These are phyloP conservation scores for Ceyx margarethae DNA, from an alignment of 2,113 vertebrate genomes.

Conservation along the genomic window DNA sequence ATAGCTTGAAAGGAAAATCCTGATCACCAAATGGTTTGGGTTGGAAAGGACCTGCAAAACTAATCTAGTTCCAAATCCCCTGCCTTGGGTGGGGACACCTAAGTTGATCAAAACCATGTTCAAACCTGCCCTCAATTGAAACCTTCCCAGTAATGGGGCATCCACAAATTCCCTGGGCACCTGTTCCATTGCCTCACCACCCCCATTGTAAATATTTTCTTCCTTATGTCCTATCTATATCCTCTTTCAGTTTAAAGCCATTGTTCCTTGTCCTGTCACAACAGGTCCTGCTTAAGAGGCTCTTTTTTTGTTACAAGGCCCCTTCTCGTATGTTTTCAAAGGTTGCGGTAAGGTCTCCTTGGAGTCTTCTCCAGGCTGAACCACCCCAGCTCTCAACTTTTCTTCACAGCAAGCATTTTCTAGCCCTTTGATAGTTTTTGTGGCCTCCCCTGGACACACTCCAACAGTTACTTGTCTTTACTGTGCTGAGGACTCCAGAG, in stretches of 20 bases:
- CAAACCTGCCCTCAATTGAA: background rate
- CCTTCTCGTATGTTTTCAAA: background rate
- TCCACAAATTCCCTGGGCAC: background rate
- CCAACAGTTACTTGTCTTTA: background rate
- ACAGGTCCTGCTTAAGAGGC: background rate
- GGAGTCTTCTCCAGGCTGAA: background rate
- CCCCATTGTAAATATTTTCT: background rate
- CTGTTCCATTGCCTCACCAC: background rate
- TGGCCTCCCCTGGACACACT: background rate
- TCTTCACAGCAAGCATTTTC: background rate
- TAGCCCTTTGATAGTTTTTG: background rate
- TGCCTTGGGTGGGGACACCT: background rate
- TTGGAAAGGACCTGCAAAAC: background rate
- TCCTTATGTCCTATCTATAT: background rate
- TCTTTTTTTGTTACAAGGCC: background rate
- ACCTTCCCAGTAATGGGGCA: background rate
- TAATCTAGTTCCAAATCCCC: background rate
- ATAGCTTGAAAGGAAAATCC: background rate
- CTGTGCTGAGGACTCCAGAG: background rate
- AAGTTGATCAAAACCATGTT: background rate
- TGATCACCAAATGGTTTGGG: background rate
- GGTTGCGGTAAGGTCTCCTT: background rate
- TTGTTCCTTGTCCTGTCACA: background rate
- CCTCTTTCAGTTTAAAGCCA: background rate
- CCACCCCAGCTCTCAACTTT: background rate